phyloP scores from a whole-genome alignment of 2,113 vertebrate genomes.

The Miniopterus natalensis region DNA sequence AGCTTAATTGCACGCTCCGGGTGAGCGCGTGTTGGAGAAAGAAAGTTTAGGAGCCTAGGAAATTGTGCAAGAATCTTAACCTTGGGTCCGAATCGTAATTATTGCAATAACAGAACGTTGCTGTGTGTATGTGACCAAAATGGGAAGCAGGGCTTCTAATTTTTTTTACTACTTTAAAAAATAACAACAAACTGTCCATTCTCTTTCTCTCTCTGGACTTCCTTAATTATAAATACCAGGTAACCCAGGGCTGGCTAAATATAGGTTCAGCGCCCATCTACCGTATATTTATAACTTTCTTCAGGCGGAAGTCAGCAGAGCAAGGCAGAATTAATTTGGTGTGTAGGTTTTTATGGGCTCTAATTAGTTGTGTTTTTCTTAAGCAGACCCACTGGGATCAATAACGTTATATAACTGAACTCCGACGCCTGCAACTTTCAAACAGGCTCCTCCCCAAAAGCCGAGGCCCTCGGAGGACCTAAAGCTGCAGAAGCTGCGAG shows the following conservation, averaged over 20 bases:
- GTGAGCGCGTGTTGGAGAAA: conserved; percentile 59
- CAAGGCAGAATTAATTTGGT: conserved; percentile 70
- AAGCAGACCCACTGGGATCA: conserved; percentile 66
- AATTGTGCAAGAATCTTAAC: conserved; percentile 62
- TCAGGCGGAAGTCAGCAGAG: conserved; percentile 72
- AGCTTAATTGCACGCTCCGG: conserved; percentile 62
- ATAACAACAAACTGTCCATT: conserved; percentile 69
- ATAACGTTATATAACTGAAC: conserved; percentile 72
- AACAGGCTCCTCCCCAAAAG: not conserved
- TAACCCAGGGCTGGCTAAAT: conserved; percentile 69
- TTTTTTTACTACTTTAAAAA: conserved; percentile 36
- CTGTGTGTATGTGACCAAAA: conserved; percentile 73
- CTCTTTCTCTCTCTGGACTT: conserved; percentile 18
- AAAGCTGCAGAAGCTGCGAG: conserved; percentile 39
- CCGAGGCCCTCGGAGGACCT: not conserved
- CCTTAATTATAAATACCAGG: conserved; percentile 75
- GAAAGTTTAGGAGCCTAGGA: conserved; percentile 62
- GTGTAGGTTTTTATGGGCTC: conserved; percentile 75
- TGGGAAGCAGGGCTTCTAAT: conserved; percentile 54
- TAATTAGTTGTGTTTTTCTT: conserved; percentile 81
- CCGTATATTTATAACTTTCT: conserved; percentile 67
- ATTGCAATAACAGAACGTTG: conserved; percentile 62
- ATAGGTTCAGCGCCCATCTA: conserved; percentile 71
- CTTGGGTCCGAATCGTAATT: conserved; percentile 72
- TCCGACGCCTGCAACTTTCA: not conserved